Base-by-base conservation (phyloP, 2,797 vertebrate genomes). In the Ispidina lecontei region DNA sequence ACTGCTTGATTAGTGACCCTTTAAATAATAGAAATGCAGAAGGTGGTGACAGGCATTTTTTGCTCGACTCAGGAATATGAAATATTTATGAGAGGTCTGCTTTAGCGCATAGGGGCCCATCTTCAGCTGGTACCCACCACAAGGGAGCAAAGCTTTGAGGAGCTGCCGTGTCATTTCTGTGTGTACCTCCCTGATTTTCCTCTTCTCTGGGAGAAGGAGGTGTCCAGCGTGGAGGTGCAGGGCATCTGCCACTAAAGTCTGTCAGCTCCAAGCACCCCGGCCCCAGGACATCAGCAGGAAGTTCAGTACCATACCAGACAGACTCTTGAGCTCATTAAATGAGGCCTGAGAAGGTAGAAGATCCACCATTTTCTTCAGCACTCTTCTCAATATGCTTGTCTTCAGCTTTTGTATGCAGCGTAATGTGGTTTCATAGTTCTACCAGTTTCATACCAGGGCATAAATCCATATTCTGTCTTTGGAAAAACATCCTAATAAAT, bases 1-100 rank as follows among this genome's bases (percentile, higher is more conserved):
- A 54, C 79, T 86, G 64, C 68, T 95, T 96, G 85, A 77, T 90
- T 93, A 94, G 81, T 91, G 74, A 94, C 82, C 86, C 94, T 86
- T 91, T 87, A 89, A 94, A 78, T 92, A 89, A 89, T 31, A 68
- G 54, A 95, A 93, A 91, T 7, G 33, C 63, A 70, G 64, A 89
- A 35, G 70, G 73, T 12, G 43, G 69, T 56, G 12, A 29, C 59
- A 56, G 74, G 58, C 76, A 12, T 82, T 90, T 89, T 90, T 79
- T 74, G 7, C 90, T 93, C 37, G 29, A 76, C 41, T 96, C 78
- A 59, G 70, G 77, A 71, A 69, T 70, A 46, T 22, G 33, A 55
- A 86, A 81, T 90, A 94, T 93, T 94, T 91, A 85, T 2, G 3
- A 79, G 91, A 86, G 19, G 9, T 39, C 43, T 55, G 29, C 62